These are phyloP conservation scores for Ramphastos sulfuratus DNA, from an alignment of 2,113 vertebrate genomes.

Conservation along the genomic window DNA sequence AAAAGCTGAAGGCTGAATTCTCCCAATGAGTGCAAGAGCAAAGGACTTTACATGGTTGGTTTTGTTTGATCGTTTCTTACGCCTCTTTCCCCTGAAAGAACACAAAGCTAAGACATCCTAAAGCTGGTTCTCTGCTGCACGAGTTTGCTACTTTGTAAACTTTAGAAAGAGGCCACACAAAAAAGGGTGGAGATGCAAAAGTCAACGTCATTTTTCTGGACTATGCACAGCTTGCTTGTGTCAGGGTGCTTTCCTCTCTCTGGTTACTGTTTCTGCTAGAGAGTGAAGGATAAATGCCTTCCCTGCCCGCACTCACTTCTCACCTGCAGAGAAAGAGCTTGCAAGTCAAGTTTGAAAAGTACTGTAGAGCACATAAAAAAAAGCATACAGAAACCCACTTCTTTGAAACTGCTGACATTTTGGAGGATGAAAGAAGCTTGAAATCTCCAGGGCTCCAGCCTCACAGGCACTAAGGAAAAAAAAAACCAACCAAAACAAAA, in stretches of 20 bases:
- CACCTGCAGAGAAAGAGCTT: neutral
- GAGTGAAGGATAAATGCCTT: neutral
- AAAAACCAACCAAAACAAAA: too few species aligned
- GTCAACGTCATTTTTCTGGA: neutral
- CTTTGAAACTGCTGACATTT: constrained; percentile 32
- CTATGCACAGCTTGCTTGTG: neutral
- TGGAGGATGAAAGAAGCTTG: constrained; percentile 15
- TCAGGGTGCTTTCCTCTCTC: neutral
- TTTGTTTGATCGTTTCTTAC: neutral
- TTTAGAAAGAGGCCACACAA: neutral
- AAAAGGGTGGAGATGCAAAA: neutral
- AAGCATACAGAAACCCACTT: neutral
- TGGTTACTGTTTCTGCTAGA: neutral
- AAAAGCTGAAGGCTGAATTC: neutral
- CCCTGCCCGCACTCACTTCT: neutral
- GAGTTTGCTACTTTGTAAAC: neutral
- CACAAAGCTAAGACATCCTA: neutral
- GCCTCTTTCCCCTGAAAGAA: neutral
- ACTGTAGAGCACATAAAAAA: neutral
- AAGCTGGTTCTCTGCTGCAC: neutral
- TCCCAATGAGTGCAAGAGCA: neutral
- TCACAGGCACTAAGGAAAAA: neutral
- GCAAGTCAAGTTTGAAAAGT: neutral
- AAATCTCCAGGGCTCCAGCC: neutral
- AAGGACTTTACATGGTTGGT: neutral